Base-by-base conservation (phyloP, 2,113 vertebrate species). In the Indicator maculatus region DNA sequence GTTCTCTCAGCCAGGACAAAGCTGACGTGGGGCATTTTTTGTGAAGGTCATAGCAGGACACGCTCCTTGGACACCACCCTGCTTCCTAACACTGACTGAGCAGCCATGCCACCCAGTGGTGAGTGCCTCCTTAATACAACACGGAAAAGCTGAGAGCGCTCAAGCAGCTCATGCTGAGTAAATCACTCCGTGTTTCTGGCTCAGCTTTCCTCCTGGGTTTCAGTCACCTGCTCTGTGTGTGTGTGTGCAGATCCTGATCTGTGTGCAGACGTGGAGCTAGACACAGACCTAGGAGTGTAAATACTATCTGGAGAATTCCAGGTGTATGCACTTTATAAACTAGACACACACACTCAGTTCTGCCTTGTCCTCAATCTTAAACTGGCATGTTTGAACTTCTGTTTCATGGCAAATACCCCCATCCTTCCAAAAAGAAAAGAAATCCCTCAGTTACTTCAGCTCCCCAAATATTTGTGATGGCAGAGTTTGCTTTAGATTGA, bases 91-190 rank as follows among this genome's bases (percentile, higher is more conserved):
- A 74, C 5, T 55, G 53, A 41, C 63, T 2, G 13, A 65, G 67
- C 11, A 24, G 72, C 60, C 31, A 60, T 83, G 96, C 95, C 97
- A 93, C 93, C 95, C 92, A 93, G 96, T 45, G 95, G 95, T 0
- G 8, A 89, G 28, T 6, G 45, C 61, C 44, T 66, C 13, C 93
- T 59, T 81, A 83, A 8, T 12, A 44, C 92, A 83, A 4, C 3
- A 33, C 5, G 0, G 33, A 12, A 28, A 33, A 17, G 1, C 59
- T 31, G 31, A 41, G 83, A 33, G 55, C 71, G 55, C 7, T 61
- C 24, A 27, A 76, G 67, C 81, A 86, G 65, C 52, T 55, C 12
- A 78, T 12, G 45, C 14, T 0, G 50, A 76, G 66, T 7, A 16
- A 78, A 1, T 4, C 45, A 36, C 63, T 23, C 41, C 5, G 3